Evolutionary conservation across 2,113 vertebrate genomes (phyloP), one percentile per base, ranked within the genome.

Genomic region (Oncorhynchus gorbuscha): DNA sequence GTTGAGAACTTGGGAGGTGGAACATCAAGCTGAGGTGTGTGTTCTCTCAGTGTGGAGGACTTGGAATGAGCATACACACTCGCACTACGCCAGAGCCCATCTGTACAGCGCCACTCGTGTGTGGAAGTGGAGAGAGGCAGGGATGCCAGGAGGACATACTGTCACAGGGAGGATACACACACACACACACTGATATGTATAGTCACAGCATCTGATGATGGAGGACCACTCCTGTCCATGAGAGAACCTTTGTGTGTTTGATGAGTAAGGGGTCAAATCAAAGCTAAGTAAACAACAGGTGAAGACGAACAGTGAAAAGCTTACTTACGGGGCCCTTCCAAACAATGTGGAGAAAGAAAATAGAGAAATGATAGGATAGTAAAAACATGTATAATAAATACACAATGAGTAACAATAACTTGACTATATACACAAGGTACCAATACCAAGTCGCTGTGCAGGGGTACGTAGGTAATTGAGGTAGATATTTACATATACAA

Each of bases 211-310:
- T 35, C 81, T 26, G 75, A 75, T 71, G 78, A 69, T 78, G 79
- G 83, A 83, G 81, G 85, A 83, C 85, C 90, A 89, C 87, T n/a
- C n/a, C 89, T 89, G 85, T 81, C 88, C 83, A 81, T 0, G 59
- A 84, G 74, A 79, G 79, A 81, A 85, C 85, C 6, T 22, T n/a
- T 58, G 55, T 58, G 55, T 58, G 18, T 58, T 16, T 62, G 59
- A 55, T 55, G 49, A 18, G 16, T 11, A 45, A 45, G 39, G n/a
- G n/a, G 8, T 45, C 39, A 12, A 45, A 45, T 45, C 39, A 45
- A 45, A 12, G 39, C 9, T 45, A 3, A 3, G 39, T 45, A 45
- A 45, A 11, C 39, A 45, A 11, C 9, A 3, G 39, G 39, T 45
- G 39, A 11, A 11, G 39, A 45, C 8, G 2, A 45, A 45, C 39